These are phyloP conservation scores for Colletes latitarsis DNA, from an alignment of 1,140 invertebrate genomes.

Conservation along the genomic window DNA sequence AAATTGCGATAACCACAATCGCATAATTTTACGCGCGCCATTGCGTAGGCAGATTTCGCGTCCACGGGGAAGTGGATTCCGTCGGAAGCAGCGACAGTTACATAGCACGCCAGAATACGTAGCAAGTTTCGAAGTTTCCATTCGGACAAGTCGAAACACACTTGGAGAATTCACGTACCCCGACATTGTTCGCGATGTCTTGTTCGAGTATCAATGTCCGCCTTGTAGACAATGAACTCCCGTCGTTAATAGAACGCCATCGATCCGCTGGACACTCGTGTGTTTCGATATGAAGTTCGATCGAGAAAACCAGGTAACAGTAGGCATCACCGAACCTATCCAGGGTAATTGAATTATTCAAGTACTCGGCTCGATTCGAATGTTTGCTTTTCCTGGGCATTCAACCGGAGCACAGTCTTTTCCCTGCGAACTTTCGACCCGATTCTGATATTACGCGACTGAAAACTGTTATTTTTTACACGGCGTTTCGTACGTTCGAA, in stretches of 20 bases:
- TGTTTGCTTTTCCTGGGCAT: neutral
- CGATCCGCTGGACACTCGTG: neutral
- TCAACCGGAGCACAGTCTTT: no score
- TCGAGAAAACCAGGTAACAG: neutral
- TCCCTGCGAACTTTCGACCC: no score
- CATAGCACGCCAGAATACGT: neutral
- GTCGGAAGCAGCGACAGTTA: neutral
- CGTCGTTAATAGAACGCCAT: neutral
- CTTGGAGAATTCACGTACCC: constrained; percentile 19
- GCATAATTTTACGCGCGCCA: neutral
- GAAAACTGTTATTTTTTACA: no score
- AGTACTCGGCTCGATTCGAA: neutral
- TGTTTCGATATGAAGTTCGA: neutral
- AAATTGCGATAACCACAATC: neutral
- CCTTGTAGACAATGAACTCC: constrained; percentile 15
- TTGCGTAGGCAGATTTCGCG: neutral
- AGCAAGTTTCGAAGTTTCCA: constrained; percentile 39
- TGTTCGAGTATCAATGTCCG: constrained; percentile 31
- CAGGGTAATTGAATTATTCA: neutral
- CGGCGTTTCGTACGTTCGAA: no score
- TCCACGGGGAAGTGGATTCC: constrained; percentile 6
- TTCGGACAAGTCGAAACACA: constrained; percentile 27
- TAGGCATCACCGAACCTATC: neutral
- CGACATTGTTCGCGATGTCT: constrained; percentile 16
- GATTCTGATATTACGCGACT: no score